These are phyloP conservation scores for Enteromius trimaculatus DNA, from an alignment of 2,797 vertebrate species.

Conservation along the genomic window DNA sequence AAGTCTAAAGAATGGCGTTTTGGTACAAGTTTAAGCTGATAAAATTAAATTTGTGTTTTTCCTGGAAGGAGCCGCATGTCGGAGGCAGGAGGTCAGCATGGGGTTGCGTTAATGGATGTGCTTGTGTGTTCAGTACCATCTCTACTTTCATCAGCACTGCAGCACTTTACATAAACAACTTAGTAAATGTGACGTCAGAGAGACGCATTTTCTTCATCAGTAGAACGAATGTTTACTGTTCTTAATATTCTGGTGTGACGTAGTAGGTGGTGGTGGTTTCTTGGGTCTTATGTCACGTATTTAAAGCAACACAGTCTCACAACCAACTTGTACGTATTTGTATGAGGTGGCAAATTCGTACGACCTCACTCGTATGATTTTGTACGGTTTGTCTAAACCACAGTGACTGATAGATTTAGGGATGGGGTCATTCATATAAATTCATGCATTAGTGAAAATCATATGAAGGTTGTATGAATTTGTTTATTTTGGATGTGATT, in stretches of 20 bases:
- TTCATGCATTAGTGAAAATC: too few relatives aligned
- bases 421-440: too few relatives aligned
- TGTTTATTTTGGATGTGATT: too few relatives aligned
- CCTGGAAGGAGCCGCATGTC: constrained; percentile 44
- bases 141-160: constrained; percentile 15
- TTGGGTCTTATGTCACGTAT: background rate
- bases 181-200: background rate
- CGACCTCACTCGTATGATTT: too few relatives aligned
- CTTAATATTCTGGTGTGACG: background rate
- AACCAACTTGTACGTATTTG: too few relatives aligned
- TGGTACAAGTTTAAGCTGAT: constrained; percentile 44
- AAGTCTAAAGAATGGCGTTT: constrained; percentile 41
- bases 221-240: background rate
- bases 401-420: too few relatives aligned
- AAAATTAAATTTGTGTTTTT: constrained; percentile 50
- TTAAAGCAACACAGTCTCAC: background rate
- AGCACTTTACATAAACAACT: constrained; percentile 42
- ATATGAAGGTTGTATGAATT: too few relatives aligned
- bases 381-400: too few relatives aligned
- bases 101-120: constrained; percentile 55
- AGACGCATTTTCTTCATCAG: constrained; percentile 11
- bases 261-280: background rate
- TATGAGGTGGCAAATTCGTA: too few relatives aligned
- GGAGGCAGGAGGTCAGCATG: constrained; percentile 49
- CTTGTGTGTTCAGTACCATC: constrained; percentile 27